phyloP scores from a whole-genome alignment of 2,888 invertebrate species.

The Phrixothrix hirtus region DNA sequence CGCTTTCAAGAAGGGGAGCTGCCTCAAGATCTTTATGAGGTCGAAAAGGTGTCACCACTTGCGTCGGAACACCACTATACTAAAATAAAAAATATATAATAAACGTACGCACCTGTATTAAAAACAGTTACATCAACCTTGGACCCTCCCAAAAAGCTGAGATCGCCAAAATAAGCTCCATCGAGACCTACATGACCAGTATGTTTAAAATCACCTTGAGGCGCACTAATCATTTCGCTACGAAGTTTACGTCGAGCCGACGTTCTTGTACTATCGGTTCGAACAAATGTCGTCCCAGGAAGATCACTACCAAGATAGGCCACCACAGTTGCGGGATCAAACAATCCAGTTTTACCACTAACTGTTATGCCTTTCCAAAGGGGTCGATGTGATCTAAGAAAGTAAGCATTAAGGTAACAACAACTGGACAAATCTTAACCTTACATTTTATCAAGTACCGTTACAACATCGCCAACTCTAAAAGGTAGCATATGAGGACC shows the following conservation, averaged over 20 bases:
- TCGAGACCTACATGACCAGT: conserved; percentile 95
- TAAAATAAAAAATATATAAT: conserved; percentile 49
- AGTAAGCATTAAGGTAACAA: neutral
- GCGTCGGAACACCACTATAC: conserved; percentile 81
- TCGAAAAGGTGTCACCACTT: conserved; percentile 86
- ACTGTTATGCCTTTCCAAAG: conserved; percentile 91
- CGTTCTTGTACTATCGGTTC: conserved; percentile 67
- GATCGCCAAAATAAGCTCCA: conserved; percentile 96
- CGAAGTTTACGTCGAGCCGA: conserved; percentile 68
- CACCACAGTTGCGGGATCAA: conserved; percentile 87
- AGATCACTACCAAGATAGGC: conserved; percentile 82
- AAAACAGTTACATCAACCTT: conserved; percentile 51
- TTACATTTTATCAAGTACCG: conserved; percentile 83
- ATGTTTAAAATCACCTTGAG: conserved; percentile 96
- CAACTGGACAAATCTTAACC: conserved; percentile 30
- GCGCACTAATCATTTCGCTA: conserved; percentile 94
- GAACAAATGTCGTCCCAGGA: conserved; percentile 60
- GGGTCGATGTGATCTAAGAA: conserved; percentile 61
- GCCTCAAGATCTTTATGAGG: conserved; percentile 82
- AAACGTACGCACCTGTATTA: too few species aligned
- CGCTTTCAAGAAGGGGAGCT: conserved; percentile 62
- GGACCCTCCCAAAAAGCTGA: conserved; percentile 71
- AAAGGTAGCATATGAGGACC: conserved; percentile 75
- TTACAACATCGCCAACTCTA: conserved; percentile 87
- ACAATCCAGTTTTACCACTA: conserved; percentile 90